Evolutionary conservation across 2,888 invertebrate genomes (phyloP).

Genomic region (Synergus gifuensis): DNA sequence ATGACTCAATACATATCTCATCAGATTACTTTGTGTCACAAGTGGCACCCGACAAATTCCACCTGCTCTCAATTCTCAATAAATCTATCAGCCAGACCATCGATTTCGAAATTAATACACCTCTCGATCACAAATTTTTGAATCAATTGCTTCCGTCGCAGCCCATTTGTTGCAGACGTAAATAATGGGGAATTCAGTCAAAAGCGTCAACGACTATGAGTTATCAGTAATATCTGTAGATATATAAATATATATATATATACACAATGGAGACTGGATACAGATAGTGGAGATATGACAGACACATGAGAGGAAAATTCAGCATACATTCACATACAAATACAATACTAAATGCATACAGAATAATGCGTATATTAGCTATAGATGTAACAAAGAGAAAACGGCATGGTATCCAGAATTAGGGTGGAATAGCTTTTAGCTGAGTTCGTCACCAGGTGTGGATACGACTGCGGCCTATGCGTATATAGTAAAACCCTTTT

Average conservation of each 20-base stretch:
- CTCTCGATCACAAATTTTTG: constrained; percentile 12
- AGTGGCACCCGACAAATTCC: not conserved
- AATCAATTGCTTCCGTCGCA: constrained; percentile 18
- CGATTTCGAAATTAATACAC: constrained; percentile 15
- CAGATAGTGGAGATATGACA: constrained; percentile 17
- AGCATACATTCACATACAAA: not conserved
- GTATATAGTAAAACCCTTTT: constrained; percentile 75
- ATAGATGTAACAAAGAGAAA: not conserved
- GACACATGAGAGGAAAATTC: constrained; percentile 24
- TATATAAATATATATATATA: not conserved
- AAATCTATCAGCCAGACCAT: not conserved
- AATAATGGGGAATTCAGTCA: constrained; percentile 16
- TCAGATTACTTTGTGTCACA: not conserved
- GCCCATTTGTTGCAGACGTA: not conserved
- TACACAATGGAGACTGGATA: not conserved
- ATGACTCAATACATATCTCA: not conserved
- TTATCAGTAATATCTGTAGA: not conserved
- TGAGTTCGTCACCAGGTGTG: constrained; percentile 73
- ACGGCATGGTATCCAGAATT: constrained; percentile 63
- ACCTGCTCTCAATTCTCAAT: not conserved
- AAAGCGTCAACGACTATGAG: constrained; percentile 16
- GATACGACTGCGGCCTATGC: constrained; percentile 56
- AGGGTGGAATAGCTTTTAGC: constrained; percentile 73
- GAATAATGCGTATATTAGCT: not conserved
- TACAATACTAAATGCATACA: not conserved